Base-by-base conservation (phyloP, 2,888 invertebrate genomes). In the Caenorhabditis doughertyi region DNA sequence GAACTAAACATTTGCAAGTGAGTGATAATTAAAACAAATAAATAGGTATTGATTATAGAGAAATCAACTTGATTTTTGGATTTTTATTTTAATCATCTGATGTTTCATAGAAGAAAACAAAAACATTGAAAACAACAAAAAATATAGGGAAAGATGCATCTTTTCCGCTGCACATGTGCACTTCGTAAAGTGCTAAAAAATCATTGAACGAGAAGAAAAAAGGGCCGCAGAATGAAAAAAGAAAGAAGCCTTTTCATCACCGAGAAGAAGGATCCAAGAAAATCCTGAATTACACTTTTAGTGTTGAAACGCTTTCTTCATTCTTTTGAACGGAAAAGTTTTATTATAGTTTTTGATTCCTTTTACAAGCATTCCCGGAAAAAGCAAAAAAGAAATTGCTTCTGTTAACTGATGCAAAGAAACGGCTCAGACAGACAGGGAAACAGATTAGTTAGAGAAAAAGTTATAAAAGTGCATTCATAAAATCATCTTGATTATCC, bases 151-250 rank as follows among this genome's bases (percentile, higher is more conserved):
- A 42, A 58, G 56, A 56, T 56, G 44, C 51, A 27, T 32, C n/a
- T 16, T 47, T 64, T 16, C 16, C 32, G 49, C 18, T 32, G 39
- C 65, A 74, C 74, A 67, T 65, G 74, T 74, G 74, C 65, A 74
- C 74, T 74, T 74, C 32, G 74, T 64, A 74, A 65, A 74, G 74
- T 74, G 74, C 74, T 65, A 74, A 74, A 74, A 74, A 74, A 74
- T 73, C 64, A 73, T 62, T 62, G 35, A 39, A 56, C 49, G 53
- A 64, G n/a, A 62, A 47, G 25, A 29, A 49, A 65, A 58, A 62
- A 51, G 23, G 27, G 25, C 47, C 11, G 23, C n/a, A 32, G 39
- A 49, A 47, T 18, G 44, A 55, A 49, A 32, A 25, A 55, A 39
- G 18, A 58, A 55, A 56, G 23, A 74, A 47, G 70, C 55, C 44